Conservation (phyloP, 1,140 invertebrate genomes). For the Spodoptera litura region DNA sequence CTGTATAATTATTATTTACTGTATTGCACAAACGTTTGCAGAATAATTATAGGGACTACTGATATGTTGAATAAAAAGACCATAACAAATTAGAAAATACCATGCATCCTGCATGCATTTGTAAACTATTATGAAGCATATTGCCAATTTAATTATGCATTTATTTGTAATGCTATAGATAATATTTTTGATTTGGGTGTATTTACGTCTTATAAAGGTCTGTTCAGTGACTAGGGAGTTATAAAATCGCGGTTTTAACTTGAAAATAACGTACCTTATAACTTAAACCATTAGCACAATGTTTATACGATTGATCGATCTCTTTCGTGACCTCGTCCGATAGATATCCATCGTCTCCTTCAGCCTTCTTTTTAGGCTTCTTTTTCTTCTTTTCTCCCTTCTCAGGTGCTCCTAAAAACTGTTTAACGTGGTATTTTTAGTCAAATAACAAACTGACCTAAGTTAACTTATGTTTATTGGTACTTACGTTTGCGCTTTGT, state of each 20-base stretch:
- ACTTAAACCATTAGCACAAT: constrained; percentile 74
- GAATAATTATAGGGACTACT: no score
- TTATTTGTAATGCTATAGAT: no score
- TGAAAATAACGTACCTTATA: constrained; percentile 69
- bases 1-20: no score
- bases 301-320: constrained; percentile 72
- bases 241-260: background rate
- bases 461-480: background rate
- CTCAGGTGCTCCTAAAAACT: constrained; percentile 81
- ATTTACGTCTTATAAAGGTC: background rate
- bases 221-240: no score
- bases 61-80: no score
- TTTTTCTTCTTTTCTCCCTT: constrained; percentile 76
- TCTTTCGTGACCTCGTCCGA: constrained; percentile 72
- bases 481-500: constrained; percentile 82
- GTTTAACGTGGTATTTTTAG: constrained; percentile 42
- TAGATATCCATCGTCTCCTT: constrained; percentile 80
- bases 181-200: no score
- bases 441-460: background rate
- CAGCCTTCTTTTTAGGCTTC: constrained; percentile 75
- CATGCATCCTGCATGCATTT: no score
- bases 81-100: no score
- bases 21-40: no score
- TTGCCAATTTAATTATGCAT: no score
- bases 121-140: no score